Base-by-base conservation (phyloP, 2,888 invertebrate species). In the Zaprionus lineosus region DNA sequence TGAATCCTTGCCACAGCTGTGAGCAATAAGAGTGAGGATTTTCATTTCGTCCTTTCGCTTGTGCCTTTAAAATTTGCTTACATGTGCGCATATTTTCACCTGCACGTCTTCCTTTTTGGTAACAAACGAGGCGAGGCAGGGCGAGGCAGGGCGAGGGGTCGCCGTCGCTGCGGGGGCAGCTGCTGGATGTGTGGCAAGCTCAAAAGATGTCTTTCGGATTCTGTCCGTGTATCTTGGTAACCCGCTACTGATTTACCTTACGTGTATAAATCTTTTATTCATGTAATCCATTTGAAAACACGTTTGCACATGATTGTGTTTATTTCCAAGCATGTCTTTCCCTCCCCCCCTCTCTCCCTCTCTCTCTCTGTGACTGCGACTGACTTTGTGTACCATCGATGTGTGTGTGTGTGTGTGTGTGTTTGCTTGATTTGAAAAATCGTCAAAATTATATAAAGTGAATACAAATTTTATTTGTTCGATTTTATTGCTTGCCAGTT, bases 281-380 rank as follows among this genome's bases (percentile, higher is more conserved):
- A 82, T 82, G 86, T 82, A 82, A 82, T 82, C 81, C 81, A 82
- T 82, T 82, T 82, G 86, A 68, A 79, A 83, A 82, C 81, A 82
- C 86, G 81, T 85, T 82, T 83, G 84, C 81, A 82, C 86, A 85
- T 85, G 81, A 85, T 82, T 81, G 76, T 82, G 81, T 81, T 73
- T 74, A 84, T 78, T 76, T 81, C n/a, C n/a, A n/a, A n/a, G n/a
- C n/a, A n/a, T n/a, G n/a, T n/a, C n/a, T n/a, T n/a, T n/a, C n/a
- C n/a, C n/a, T n/a, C n/a, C n/a, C n/a, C n/a, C n/a, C n/a, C n/a
- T n/a, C n/a, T n/a, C 79, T 31, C 28, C 8, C 24, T 8, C 19
- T 24, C 7, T 11, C n/a, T 36, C 9, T 39, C 26, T 37, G 16
- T 21, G 6, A 36, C 21, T 29, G 11, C 40, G 31, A 8, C 18